Conservation (phyloP, 2,113 vertebrate genomes). For the Prietella phreatophila region DNA sequence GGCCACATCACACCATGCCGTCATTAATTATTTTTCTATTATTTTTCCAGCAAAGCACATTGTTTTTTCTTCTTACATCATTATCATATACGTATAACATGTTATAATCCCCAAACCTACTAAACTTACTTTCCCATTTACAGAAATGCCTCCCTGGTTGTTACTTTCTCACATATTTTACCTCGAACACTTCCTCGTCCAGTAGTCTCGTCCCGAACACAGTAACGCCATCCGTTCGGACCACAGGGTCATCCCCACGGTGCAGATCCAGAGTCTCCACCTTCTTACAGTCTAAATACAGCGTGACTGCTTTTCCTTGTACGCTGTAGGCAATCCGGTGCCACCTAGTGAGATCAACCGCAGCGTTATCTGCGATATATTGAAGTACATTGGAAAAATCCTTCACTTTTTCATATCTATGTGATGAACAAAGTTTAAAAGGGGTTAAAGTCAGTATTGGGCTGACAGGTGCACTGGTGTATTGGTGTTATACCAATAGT, state of each 20-base stretch:
- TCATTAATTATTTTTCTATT: neutral
- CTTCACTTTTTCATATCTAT: neutral
- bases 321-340: constrained; percentile 85
- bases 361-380: neutral
- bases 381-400: neutral
- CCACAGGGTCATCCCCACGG: constrained; percentile 65
- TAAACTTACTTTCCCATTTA: neutral
- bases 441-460: neutral
- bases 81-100: neutral
- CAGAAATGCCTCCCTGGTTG: neutral
- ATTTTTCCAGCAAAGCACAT: neutral
- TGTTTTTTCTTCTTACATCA: neutral
- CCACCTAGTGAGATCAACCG: constrained; percentile 73
- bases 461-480: neutral
- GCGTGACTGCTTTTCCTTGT: constrained; percentile 70
- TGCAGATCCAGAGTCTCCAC: constrained; percentile 68
- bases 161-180: constrained; percentile 55
- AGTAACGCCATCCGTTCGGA: constrained; percentile 80
- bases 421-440: neutral
- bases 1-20: neutral
- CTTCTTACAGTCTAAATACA: constrained; percentile 81
- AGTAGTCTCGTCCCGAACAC: constrained; percentile 81
- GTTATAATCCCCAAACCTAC: neutral
- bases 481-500: neutral
- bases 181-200: constrained; percentile 83